A percentile compares a stretch with the other conserved stretches of the same genome.
Conservation (phyloP, 2,888 invertebrate genomes). For the Epicampocera succincta region DNA sequence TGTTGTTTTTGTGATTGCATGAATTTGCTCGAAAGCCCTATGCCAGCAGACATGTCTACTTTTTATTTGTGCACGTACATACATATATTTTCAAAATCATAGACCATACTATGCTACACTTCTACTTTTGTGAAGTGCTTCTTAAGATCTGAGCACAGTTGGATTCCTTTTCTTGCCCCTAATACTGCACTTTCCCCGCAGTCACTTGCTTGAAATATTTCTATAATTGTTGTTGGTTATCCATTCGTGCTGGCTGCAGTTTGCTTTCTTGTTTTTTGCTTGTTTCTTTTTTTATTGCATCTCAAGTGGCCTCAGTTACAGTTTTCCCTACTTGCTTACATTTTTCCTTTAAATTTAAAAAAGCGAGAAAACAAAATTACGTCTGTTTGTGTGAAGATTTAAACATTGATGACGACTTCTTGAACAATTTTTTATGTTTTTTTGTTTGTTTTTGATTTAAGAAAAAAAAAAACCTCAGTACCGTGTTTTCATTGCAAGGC, state of each 20-base stretch:
- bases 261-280: constrained; percentile 58
- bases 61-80: constrained; percentile 39
- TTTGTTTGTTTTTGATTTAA: constrained; percentile 21
- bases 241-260: constrained; percentile 67
- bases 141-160: constrained; percentile 61
- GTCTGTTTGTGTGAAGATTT: constrained; percentile 27
- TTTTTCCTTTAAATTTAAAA: constrained; percentile 48
- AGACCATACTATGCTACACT: constrained; percentile 62
- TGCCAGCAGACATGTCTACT: constrained; percentile 70
- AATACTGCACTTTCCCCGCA: constrained; percentile 15
- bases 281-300: constrained; percentile 48
- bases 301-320: constrained; percentile 70
- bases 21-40: constrained; percentile 44
- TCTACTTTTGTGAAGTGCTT: constrained; percentile 61
- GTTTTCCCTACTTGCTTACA: constrained; percentile 59
- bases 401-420: constrained; percentile 54
- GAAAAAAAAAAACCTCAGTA: constrained; percentile 15
- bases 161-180: constrained; percentile 24
- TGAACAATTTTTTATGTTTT: constrained; percentile 41
- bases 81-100: constrained; percentile 58
- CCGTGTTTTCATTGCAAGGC: constrained; percentile 39
- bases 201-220: neutral
- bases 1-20: neutral
- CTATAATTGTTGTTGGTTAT: constrained; percentile 57
- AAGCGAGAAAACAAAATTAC: constrained; percentile 25